Evolutionary conservation across 2,888 invertebrate genomes (phyloP).

Genomic region (Erebia epiphron): DNA sequence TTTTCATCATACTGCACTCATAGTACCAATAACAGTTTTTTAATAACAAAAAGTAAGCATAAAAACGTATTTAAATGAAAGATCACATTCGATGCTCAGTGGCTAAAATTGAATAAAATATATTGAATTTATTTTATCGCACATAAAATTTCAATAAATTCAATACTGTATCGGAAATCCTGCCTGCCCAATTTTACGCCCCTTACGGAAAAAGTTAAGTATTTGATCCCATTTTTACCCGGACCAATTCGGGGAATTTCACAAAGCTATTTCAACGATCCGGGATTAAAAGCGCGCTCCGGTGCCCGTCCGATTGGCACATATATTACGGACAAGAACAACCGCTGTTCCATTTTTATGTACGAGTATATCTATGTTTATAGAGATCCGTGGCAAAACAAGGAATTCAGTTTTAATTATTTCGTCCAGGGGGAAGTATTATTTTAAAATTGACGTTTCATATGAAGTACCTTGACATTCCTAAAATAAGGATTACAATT

Average conservation of each 20-base stretch:
- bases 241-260: constrained; percentile 9
- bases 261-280: constrained; percentile 12
- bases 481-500: too few species aligned
- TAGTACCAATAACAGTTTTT: too few species aligned
- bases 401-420: too few species aligned
- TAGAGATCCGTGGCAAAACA: too few species aligned
- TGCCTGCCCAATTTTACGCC: background rate
- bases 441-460: too few species aligned
- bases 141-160: background rate
- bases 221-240: constrained; percentile 12
- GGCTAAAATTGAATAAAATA: background rate
- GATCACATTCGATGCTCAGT: background rate
- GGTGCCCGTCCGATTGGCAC: constrained; percentile 4
- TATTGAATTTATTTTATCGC: background rate
- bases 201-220: constrained; percentile 11
- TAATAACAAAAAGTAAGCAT: too few species aligned
- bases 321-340: constrained; percentile 10
- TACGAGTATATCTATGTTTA: background rate
- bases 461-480: too few species aligned
- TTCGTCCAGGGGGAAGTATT: too few species aligned
- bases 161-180: background rate
- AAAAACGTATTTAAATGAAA: background rate
- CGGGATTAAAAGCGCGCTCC: constrained; percentile 3
- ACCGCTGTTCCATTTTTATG: background rate
- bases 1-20: too few species aligned